phyloP scores from a whole-genome alignment of 2,113 vertebrate genomes.

The Uria lomvia region DNA sequence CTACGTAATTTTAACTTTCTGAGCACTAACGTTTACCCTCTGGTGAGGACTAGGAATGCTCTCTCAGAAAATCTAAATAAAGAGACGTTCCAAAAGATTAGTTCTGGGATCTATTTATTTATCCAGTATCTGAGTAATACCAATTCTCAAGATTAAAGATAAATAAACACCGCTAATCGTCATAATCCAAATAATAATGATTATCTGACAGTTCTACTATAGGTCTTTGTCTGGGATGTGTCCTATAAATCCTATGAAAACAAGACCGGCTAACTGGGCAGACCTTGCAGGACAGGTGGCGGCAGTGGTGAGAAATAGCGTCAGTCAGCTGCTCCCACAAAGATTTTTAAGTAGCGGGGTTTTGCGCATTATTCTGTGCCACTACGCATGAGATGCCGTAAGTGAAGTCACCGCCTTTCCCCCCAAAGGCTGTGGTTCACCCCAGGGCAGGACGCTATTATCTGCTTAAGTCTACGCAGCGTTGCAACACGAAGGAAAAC shows the following conservation, averaged over 20 bases:
- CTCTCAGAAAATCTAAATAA: slow-evolving; percentile 39
- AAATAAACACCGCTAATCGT: slow-evolving; percentile 10
- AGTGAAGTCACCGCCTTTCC: neutral
- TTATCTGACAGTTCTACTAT: neutral
- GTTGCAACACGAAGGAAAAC: neutral
- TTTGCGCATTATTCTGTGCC: neutral
- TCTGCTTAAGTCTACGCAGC: neutral
- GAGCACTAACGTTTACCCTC: slow-evolving; percentile 28
- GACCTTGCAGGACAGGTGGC: neutral
- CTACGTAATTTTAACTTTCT: slow-evolving; percentile 26
- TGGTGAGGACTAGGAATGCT: slow-evolving; percentile 11
- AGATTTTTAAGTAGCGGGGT: neutral
- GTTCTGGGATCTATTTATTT: slow-evolving; percentile 1
- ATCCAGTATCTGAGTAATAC: neutral
- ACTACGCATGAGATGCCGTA: neutral
- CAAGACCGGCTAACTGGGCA: neutral
- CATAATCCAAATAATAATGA: slow-evolving; percentile 32
- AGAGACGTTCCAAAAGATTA: slow-evolving; percentile 1
- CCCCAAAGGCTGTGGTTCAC: neutral
- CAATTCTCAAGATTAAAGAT: neutral
- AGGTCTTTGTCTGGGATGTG: neutral
- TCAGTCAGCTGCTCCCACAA: neutral
- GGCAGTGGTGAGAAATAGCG: neutral
- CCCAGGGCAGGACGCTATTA: neutral
- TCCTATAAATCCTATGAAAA: neutral